Evolutionary conservation across 2,888 invertebrate species (phyloP).

Genomic region (Homarus gammarus): DNA sequence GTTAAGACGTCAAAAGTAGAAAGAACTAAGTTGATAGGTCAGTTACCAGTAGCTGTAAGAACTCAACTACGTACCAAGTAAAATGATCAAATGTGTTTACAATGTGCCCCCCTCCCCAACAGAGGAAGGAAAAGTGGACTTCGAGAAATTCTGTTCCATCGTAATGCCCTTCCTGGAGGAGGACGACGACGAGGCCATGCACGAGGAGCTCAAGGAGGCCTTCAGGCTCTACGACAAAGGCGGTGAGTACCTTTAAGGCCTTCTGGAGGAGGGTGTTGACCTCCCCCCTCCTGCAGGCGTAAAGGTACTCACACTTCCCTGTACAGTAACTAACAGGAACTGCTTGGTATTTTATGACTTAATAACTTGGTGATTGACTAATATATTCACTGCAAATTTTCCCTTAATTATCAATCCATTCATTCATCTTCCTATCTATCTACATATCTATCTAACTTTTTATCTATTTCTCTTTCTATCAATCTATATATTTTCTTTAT

Average conservation of each 20-base stretch:
- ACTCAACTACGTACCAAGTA: no score
- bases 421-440: background rate
- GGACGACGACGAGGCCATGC: constrained; percentile 90
- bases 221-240: constrained; percentile 94
- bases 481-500: no score
- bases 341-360: background rate
- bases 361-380: background rate
- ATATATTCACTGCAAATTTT: background rate
- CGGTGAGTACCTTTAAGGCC: constrained; percentile 80
- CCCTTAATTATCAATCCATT: background rate
- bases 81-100: no score
- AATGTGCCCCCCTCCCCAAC: no score
- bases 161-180: constrained; percentile 88
- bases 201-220: constrained; percentile 92
- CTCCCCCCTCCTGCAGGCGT: background rate
- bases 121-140: constrained; percentile 90
- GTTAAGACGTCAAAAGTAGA: no score
- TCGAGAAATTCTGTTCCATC: constrained; percentile 90
- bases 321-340: background rate
- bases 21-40: no score
- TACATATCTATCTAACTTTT: no score
- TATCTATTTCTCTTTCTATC: no score
- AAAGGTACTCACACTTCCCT: background rate
- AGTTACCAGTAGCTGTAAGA: no score
- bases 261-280: constrained; percentile 26